A percentile compares a stretch with the other conserved stretches of the same genome.
Evolutionary conservation across 2,797 vertebrate species (phyloP).

Genomic region (Ispidina picta): DNA sequence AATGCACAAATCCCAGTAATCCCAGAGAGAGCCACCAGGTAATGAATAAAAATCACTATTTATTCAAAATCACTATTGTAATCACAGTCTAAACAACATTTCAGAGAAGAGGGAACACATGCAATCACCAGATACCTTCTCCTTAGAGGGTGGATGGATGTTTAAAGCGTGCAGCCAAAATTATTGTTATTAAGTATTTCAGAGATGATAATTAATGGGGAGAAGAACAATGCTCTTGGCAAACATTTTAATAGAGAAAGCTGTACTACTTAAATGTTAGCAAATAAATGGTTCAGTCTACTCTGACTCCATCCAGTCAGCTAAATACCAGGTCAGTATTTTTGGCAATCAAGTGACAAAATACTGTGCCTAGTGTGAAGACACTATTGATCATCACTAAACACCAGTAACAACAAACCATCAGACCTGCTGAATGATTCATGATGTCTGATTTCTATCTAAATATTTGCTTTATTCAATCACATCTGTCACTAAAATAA

Average conservation of each 20-base stretch:
- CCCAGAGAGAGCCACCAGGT: not conserved
- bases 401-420: conserved; percentile 38
- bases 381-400: not conserved
- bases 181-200: not conserved
- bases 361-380: conserved; percentile 29
- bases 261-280: not conserved
- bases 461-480: conserved; percentile 18
- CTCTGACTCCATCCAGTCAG: not conserved
- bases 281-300: not conserved
- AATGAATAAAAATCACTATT: not conserved
- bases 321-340: conserved; percentile 11
- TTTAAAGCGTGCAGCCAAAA: not conserved
- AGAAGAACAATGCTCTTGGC: not conserved
- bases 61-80: not conserved
- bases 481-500: conserved; percentile 10
- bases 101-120: not conserved
- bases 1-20: not conserved
- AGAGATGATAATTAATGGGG: not conserved
- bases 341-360: conserved; percentile 1
- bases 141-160: not conserved
- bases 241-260: not conserved
- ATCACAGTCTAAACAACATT: not conserved
- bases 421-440: conserved; percentile 48
- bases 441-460: conserved; percentile 35
- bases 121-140: not conserved